Conservation (phyloP, 2,888 invertebrate species). For the Anaspis maculata region DNA sequence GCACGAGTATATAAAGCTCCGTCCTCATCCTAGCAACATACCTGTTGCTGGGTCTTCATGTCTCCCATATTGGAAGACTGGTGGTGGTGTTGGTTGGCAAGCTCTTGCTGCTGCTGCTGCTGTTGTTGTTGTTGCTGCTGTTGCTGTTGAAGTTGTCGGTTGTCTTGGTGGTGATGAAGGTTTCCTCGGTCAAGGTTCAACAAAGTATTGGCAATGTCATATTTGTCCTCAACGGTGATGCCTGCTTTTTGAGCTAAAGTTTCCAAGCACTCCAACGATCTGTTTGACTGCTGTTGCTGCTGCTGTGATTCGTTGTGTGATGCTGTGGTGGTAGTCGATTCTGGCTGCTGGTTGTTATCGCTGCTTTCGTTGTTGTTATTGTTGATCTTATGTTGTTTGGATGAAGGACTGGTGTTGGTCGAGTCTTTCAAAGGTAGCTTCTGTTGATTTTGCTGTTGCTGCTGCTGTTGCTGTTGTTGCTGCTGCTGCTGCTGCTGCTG, state of each 20-base stretch:
- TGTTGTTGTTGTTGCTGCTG: conserved; percentile 20
- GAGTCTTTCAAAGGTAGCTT: conserved; percentile 41
- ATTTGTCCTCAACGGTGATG: conserved; percentile 65
- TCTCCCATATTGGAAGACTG: conserved; percentile 34
- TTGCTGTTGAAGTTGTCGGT: conserved; percentile 27
- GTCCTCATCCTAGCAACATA: too few relatives aligned
- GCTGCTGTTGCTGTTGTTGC: conserved; percentile 40
- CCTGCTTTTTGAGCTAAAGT: conserved; percentile 67
- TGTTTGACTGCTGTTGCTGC: conserved; percentile 35
- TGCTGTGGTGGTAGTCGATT: too few relatives aligned
- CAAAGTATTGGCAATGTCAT: conserved; percentile 59
- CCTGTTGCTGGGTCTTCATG: conserved; percentile 33
- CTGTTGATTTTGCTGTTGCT: conserved; percentile 34
- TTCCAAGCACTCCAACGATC: conserved; percentile 60
- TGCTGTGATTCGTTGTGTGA: too few relatives aligned
- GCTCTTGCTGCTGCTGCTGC: conserved; percentile 24
- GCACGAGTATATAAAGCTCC: too few relatives aligned
- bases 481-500: conserved; percentile 32
- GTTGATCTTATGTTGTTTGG: conserved; percentile 30
- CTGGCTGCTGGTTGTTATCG: conserved; percentile 32
- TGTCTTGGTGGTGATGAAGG: conserved; percentile 32
- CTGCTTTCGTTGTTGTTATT: conserved; percentile 31
- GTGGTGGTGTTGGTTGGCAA: conserved; percentile 7
- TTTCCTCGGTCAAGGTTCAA: conserved; percentile 53
- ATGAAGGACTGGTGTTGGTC: conserved; percentile 33